Evolutionary conservation across 2,113 vertebrate species (phyloP).

Genomic region (Burhinus oedicnemus): DNA sequence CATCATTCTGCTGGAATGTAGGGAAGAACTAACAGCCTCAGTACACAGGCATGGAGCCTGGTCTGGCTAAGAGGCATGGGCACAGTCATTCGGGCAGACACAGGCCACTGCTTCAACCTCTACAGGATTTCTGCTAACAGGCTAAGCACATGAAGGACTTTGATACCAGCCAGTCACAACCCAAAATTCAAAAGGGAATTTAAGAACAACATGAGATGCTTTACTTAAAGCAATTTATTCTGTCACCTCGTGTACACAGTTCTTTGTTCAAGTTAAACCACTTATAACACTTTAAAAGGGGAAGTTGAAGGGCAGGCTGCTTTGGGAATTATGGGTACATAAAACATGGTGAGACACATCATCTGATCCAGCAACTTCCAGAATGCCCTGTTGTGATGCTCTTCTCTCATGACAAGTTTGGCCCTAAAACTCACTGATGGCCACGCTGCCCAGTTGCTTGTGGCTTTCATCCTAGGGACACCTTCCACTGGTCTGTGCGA

Average conservation of each 20-base stretch:
- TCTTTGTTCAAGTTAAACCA: not conserved
- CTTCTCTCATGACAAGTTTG: not conserved
- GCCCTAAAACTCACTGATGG: not conserved
- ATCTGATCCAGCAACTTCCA: not conserved
- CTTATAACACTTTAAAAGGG: not conserved
- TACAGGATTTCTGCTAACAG: not conserved
- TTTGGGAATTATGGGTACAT: not conserved
- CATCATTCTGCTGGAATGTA: not conserved
- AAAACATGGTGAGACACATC: not conserved
- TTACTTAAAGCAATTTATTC: not conserved
- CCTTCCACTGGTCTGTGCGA: not conserved
- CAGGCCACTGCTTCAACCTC: not conserved
- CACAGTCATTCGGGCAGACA: not conserved
- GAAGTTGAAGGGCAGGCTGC: not conserved
- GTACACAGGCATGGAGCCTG: not conserved
- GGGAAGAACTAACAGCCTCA: not conserved
- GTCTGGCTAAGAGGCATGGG: not conserved
- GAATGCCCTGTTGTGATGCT: not conserved
- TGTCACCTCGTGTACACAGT: not conserved
- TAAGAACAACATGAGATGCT: not conserved
- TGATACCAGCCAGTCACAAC: not conserved
- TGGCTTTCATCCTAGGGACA: not conserved
- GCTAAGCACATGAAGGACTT: not conserved
- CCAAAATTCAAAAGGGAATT: not conserved
- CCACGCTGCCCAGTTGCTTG: fast-evolving